These are phyloP conservation scores for Brenthis ino DNA, from an alignment of 2,888 invertebrate species.

Conservation along the genomic window DNA sequence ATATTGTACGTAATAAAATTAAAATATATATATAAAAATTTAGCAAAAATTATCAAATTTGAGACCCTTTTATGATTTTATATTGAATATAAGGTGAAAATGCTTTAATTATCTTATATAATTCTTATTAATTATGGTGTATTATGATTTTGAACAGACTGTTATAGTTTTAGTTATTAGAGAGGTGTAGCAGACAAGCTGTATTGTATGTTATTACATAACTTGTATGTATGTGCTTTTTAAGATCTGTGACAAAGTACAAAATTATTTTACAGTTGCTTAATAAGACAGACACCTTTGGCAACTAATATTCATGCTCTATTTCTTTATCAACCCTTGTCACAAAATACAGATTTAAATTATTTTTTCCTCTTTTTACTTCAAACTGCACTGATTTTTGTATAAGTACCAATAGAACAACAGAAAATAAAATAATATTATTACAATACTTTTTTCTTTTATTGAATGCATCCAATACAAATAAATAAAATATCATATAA, in stretches of 20 bases:
- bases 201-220: constrained; percentile 35
- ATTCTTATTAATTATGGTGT: constrained; percentile 76
- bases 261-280: constrained; percentile 12
- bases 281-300: constrained; percentile 16
- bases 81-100: constrained; percentile 80
- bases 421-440: constrained; percentile 63
- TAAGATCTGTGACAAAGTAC: neutral
- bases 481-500: neutral
- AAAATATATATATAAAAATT: constrained; percentile 57
- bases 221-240: constrained; percentile 1
- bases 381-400: constrained; percentile 73
- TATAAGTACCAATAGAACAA: constrained; percentile 60
- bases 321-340: constrained; percentile 44
- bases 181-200: constrained; percentile 48
- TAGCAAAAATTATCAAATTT: constrained; percentile 69
- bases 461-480: constrained; percentile 18
- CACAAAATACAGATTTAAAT: constrained; percentile 65
- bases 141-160: constrained; percentile 82
- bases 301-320: constrained; percentile 38
- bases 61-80: constrained; percentile 75
- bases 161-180: constrained; percentile 80
- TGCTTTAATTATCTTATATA: constrained; percentile 82
- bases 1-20: constrained; percentile 66
- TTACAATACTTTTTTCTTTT: constrained; percentile 41
- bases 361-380: constrained; percentile 55